Evolutionary conservation across 2,113 vertebrate genomes (phyloP).

Genomic region (Otocyon megalotis): DNA sequence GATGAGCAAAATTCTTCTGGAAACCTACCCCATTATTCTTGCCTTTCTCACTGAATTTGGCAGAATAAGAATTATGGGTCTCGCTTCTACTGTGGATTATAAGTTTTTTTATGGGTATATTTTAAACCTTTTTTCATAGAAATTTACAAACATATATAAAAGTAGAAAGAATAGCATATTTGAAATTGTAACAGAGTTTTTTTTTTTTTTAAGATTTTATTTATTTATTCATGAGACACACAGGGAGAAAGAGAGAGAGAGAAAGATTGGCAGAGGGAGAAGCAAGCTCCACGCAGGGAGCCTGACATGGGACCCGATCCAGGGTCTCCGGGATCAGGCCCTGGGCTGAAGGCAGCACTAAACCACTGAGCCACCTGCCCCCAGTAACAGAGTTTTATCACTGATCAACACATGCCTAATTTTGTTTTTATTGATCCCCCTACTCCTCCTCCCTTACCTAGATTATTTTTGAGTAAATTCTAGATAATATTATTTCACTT

Average conservation of each 20-base stretch:
- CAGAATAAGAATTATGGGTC: background rate
- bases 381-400: background rate
- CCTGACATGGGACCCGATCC: too few relatives aligned
- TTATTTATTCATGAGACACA: too few relatives aligned
- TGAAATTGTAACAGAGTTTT: too few relatives aligned
- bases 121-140: background rate
- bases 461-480: slow-evolving; percentile 23
- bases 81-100: background rate
- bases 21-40: background rate
- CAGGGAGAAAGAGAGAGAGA: too few relatives aligned
- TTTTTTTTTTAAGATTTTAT: too few relatives aligned
- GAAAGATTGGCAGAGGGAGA: too few relatives aligned
- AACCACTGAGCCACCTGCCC: too few relatives aligned
- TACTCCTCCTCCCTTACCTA: background rate
- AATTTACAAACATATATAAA: background rate
- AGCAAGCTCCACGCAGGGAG: too few relatives aligned
- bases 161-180: background rate
- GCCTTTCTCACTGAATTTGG: background rate
- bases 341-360: too few relatives aligned
- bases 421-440: background rate
- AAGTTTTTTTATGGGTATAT: background rate
- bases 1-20: background rate
- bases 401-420: background rate
- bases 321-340: too few relatives aligned
- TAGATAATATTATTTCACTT: slow-evolving; percentile 36